These are phyloP conservation scores for Peromyscus californicus DNA, from an alignment of 2,113 vertebrate genomes.

Conservation along the genomic window DNA sequence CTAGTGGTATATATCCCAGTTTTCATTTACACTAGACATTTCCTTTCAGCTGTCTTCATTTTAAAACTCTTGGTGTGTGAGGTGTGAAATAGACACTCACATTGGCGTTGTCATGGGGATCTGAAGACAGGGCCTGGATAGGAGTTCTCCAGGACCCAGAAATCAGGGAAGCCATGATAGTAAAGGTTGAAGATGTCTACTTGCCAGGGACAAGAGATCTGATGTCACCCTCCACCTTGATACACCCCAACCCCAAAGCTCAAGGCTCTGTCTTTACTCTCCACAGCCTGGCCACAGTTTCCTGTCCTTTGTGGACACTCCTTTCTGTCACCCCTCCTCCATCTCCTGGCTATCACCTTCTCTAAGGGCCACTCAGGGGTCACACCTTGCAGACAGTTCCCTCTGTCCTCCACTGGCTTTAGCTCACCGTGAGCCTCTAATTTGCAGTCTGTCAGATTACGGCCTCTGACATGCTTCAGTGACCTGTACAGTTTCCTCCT, in stretches of 20 bases:
- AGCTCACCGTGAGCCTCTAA: background rate
- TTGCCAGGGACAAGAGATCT: background rate
- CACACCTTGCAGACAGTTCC: background rate
- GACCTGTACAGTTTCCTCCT: no score
- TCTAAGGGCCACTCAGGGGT: background rate
- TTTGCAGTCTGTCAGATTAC: background rate
- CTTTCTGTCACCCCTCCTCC: background rate
- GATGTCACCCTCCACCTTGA: background rate
- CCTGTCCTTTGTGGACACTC: background rate
- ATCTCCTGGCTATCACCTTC: background rate
- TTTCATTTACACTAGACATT: background rate
- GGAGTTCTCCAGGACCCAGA: background rate
- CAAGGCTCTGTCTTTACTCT: background rate
- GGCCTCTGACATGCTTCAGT: background rate
- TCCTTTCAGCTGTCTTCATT: background rate
- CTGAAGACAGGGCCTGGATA: background rate
- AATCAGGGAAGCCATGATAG: background rate
- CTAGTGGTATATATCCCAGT: background rate
- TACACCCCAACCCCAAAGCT: background rate
- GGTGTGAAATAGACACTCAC: background rate
- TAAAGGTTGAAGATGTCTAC: background rate
- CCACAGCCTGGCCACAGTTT: background rate
- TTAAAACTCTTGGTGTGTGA: background rate
- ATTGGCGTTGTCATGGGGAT: background rate
- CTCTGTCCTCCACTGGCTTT: background rate